These are phyloP conservation scores for Falco cherrug DNA, from an alignment of 2,797 vertebrate species.

Conservation along the genomic window DNA sequence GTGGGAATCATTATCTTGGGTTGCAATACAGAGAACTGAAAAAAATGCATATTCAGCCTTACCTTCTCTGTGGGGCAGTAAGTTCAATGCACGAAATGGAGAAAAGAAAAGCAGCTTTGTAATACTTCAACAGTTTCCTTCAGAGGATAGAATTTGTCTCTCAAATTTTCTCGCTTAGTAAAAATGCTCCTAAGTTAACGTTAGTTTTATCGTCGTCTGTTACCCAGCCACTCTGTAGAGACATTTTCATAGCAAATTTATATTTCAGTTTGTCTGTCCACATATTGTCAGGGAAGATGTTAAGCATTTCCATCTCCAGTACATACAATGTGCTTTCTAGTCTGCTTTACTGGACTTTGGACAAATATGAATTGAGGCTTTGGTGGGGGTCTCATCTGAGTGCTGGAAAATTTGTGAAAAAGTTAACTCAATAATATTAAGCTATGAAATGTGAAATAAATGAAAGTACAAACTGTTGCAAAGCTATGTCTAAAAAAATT, in stretches of 20 bases:
- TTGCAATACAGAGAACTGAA: background rate
- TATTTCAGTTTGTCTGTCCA: background rate
- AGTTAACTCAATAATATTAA: background rate
- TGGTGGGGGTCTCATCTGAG: background rate
- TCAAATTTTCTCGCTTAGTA: background rate
- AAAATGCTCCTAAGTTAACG: background rate
- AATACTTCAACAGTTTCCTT: background rate
- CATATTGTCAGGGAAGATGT: background rate
- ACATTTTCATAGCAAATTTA: background rate
- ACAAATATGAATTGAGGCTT: background rate
- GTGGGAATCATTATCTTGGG: background rate
- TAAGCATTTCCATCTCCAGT: background rate
- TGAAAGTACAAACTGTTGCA: background rate
- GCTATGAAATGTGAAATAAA: background rate
- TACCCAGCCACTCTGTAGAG: background rate
- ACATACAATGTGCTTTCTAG: background rate
- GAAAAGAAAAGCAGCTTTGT: background rate
- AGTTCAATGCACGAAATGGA: conserved; percentile 1
- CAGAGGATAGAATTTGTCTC: background rate
- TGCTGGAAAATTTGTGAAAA: background rate
- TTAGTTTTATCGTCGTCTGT: conserved; percentile 4
- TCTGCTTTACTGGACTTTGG: background rate
- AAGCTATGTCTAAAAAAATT: background rate
- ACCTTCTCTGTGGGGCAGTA: background rate
- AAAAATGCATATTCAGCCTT: background rate